Evolutionary conservation across 1,140 invertebrate species (phyloP).

Genomic region (Eciton burchellii): DNA sequence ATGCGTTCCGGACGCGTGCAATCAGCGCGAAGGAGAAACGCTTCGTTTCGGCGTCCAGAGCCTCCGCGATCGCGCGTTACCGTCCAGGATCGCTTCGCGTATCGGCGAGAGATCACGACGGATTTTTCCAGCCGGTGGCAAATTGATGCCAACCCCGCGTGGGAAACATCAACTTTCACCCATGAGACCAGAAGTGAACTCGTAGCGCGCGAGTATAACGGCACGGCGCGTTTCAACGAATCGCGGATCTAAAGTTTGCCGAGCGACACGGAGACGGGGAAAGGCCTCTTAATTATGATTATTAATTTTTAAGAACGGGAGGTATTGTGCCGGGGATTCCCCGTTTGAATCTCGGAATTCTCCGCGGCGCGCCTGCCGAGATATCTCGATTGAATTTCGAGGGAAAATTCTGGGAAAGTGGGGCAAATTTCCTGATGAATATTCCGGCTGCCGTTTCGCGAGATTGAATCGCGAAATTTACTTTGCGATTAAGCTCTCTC

Average conservation of each 20-base stretch:
- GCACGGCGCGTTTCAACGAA: conserved; percentile 67
- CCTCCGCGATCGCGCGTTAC: conserved; percentile 40
- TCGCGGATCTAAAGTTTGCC: conserved; percentile 47
- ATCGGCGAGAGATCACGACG: conserved; percentile 51
- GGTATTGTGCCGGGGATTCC: too few relatives aligned
- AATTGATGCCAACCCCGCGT: conserved; percentile 64
- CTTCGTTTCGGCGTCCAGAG: conserved; percentile 31
- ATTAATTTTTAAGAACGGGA: not conserved
- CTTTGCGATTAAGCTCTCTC: not conserved
- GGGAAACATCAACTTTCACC: conserved; percentile 73
- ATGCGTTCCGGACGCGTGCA: conserved; percentile 25
- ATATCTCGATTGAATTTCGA: not conserved
- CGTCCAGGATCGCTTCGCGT: conserved; percentile 50
- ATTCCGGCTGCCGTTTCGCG: not conserved
- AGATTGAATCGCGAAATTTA: not conserved
- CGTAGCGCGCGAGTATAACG: conserved; percentile 64
- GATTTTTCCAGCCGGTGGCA: conserved; percentile 56
- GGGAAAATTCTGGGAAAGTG: not conserved
- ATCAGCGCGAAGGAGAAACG: not conserved
- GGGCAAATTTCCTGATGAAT: not conserved
- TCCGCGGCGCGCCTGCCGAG: too few relatives aligned
- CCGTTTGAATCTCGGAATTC: not conserved
- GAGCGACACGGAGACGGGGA: conserved; percentile 26
- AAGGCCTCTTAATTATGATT: conserved; percentile 26
- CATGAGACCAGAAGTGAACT: conserved; percentile 68